Conservation (phyloP, 2,888 invertebrate species). For the Linyphia triangularis region DNA sequence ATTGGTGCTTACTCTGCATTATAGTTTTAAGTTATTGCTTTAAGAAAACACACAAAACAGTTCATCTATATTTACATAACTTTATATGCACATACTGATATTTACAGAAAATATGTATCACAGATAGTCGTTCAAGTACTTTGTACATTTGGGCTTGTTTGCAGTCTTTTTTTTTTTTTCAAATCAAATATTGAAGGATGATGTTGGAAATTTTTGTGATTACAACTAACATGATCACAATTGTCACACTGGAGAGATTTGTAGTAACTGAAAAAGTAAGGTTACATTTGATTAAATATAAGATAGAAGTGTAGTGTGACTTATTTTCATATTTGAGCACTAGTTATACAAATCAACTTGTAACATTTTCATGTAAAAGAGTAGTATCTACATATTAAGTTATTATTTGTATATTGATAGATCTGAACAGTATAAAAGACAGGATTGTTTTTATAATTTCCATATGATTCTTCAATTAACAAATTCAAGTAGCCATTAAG, state of each 20-base stretch:
- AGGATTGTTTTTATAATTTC: not conserved
- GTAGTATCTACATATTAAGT: not conserved
- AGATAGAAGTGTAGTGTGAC: not conserved
- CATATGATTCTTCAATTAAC: too few species aligned
- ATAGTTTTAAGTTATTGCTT: too few species aligned
- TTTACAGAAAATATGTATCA: not conserved
- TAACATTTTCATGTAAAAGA: not conserved
- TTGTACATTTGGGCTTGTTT: too few species aligned
- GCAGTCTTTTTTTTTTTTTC: not conserved
- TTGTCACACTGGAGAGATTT: conserved; percentile 33
- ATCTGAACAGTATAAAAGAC: not conserved
- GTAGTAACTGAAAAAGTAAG: conserved; percentile 56
- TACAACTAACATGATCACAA: conserved; percentile 16
- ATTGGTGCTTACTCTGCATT: too few species aligned
- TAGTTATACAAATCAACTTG: not conserved
- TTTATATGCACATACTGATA: not conserved
- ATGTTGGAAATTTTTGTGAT: conserved; percentile 29
- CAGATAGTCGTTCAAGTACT: not conserved
- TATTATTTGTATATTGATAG: not conserved
- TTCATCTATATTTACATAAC: too few species aligned
- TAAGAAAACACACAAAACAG: too few species aligned
- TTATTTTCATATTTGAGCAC: not conserved
- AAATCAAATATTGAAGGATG: conserved; percentile 25
- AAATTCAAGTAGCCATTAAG: too few species aligned
- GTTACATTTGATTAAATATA: not conserved